A percentile compares a stretch with the other conserved stretches of the same genome.
These are phyloP conservation scores for Drosophila kanapiae DNA, from an alignment of 1,140 invertebrate genomes.

Conservation along the genomic window DNA sequence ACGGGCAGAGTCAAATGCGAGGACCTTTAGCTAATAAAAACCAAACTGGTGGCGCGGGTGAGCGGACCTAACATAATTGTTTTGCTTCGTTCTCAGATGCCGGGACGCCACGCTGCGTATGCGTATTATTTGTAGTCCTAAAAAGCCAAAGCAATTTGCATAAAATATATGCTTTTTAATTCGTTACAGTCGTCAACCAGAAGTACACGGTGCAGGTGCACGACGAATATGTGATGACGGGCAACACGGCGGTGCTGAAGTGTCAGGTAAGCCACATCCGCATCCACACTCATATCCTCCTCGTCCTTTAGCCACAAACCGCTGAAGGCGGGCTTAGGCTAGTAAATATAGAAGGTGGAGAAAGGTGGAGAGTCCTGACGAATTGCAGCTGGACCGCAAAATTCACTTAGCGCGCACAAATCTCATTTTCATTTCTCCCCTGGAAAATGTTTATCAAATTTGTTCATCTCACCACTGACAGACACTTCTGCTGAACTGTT, in stretches of 20 bases:
- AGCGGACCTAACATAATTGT: constrained; percentile 52
- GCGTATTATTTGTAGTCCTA: constrained; percentile 40
- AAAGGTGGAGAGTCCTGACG: neutral
- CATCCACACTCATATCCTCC: constrained; percentile 14
- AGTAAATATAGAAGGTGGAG: neutral
- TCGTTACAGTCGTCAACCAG: constrained; percentile 91
- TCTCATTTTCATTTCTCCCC: constrained; percentile 45
- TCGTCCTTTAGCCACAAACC: constrained; percentile 19
- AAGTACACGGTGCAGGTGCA: constrained; percentile 95
- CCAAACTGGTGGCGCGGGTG: neutral
- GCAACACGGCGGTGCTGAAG: constrained; percentile 94
- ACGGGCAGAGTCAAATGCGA: constrained; percentile 10
- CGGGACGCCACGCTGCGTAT: constrained; percentile 48
- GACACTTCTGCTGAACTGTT: neutral
- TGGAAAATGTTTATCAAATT: constrained; percentile 65
- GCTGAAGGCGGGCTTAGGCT: neutral
- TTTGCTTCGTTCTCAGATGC: constrained; percentile 28
- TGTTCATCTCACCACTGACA: constrained; percentile 33
- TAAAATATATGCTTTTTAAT: constrained; percentile 57
- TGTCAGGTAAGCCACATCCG: constrained; percentile 87
- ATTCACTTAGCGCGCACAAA: constrained; percentile 66
- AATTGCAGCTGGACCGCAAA: constrained; percentile 33
- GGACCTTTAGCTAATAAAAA: constrained; percentile 60
- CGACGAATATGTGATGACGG: constrained; percentile 94
- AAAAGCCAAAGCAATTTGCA: constrained; percentile 43